phyloP scores from a whole-genome alignment of 2,113 vertebrate species.

The Cranoglanis bouderius region DNA sequence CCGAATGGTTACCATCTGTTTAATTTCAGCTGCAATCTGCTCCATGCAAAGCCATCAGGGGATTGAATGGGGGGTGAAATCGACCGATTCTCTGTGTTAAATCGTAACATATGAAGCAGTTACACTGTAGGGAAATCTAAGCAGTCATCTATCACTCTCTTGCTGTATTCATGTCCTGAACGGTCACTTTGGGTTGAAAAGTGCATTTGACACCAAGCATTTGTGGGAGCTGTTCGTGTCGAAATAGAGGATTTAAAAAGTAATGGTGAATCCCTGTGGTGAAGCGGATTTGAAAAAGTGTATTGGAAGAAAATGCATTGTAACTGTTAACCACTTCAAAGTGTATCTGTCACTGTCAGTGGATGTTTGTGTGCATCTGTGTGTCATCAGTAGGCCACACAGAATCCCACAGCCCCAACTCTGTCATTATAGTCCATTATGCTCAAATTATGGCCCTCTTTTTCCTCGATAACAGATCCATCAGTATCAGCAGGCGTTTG shows the following conservation, averaged over 20 bases:
- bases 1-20: constrained; percentile 75
- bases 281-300: background rate
- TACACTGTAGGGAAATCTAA: constrained; percentile 52
- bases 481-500: constrained; percentile 89
- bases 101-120: constrained; percentile 67
- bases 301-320: background rate
- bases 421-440: background rate
- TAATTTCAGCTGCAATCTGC: constrained; percentile 75
- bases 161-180: constrained; percentile 49
- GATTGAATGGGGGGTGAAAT: constrained; percentile 67
- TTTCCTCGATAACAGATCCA: constrained; percentile 77
- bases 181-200: constrained; percentile 25
- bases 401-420: background rate
- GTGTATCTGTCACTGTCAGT: background rate
- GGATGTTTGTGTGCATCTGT: background rate
- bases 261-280: background rate
- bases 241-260: background rate
- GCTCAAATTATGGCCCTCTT: background rate
- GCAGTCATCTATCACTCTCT: constrained; percentile 23
- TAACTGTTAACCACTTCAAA: background rate
- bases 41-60: constrained; percentile 65
- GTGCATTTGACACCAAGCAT: background rate
- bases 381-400: background rate
- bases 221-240: background rate
- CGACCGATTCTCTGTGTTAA: constrained; percentile 62